Evolutionary conservation across 2,113 vertebrate genomes (phyloP), one percentile per base, ranked within the genome.

Genomic region (Agelaius phoeniceus): DNA sequence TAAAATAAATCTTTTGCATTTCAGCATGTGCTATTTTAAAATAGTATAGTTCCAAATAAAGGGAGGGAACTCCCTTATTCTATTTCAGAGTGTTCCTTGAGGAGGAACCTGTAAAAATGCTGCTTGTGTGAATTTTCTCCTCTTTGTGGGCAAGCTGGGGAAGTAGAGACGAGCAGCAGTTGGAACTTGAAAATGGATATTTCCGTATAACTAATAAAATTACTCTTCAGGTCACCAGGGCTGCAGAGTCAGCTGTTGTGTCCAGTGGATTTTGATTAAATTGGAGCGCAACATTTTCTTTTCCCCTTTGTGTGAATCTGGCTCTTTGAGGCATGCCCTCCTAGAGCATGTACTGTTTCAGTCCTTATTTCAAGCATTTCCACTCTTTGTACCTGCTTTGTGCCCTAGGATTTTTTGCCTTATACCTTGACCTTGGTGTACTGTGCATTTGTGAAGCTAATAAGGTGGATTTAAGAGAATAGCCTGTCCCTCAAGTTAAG

Each of bases 181-280:
- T 80, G 43, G 52, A 72, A 77, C 11, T 84, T 63, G 72, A 83
- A 91, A 90, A 66, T 48, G 69, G 55, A 1, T 76, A 74, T 95
- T 95, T 80, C 51, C 0, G 2, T 82, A 65, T 85, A 93, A 87
- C 67, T 96, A 90, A 91, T 89, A 82, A 90, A 92, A 93, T 93
- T 88, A 91, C 74, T 94, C 54, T 77, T 84, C 37, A 85, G 90
- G 48, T 95, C 87, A 80, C 18, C 66, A 46, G 43, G 67, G 55
- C 71, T 95, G 94, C 13, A 3, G 76, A 93, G 76, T 97, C 73
- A 91, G 66, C 88, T 95, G 81, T 88, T 92, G 82, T 85, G 79
- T 94, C 79, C 71, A 87, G 81, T 52, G 66, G 91, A 80, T 89
- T 96, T 89, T 97, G 84, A 94, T 96, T 87, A 84, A 87, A 96